These are phyloP conservation scores for Oikopleura dioica DNA, from an alignment of 23 tunicate genomes.

Conservation along the genomic window DNA sequence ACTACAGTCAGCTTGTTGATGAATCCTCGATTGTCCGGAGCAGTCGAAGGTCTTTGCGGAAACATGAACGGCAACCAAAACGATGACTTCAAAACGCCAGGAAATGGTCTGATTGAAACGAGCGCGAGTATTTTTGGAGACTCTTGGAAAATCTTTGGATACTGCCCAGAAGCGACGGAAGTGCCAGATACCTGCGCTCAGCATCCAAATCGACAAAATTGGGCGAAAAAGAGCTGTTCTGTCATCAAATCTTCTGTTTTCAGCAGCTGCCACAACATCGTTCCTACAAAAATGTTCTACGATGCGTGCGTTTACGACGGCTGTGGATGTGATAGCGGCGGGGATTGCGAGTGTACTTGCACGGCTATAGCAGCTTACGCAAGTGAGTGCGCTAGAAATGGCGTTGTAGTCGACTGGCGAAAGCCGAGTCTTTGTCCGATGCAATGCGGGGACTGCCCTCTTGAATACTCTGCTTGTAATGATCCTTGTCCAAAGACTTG, in stretches of 20 bases:
- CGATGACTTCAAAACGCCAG: conserved; percentile 21
- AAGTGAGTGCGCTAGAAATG: conserved; percentile 13
- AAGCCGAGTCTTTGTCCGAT: conserved; percentile 15
- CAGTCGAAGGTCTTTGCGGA: conserved; percentile 24
- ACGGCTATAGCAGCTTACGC: conserved; percentile 22
- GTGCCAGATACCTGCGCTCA: conserved; percentile 11
- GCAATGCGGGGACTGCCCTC: conserved; percentile 21
- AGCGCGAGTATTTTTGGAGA: conserved; percentile 15
- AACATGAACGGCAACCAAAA: conserved; percentile 18
- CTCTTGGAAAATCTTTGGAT: conserved; percentile 15
- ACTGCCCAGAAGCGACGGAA: conserved; percentile 3
- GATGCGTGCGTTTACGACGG: conserved; percentile 18
- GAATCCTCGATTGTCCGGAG: neutral
- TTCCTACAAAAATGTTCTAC: neutral
- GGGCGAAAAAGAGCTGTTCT: conserved; percentile 15
- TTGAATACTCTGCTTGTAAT: conserved; percentile 15
- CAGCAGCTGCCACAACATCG: conserved; percentile 4
- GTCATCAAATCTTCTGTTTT: conserved; percentile 15
- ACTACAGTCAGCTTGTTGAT: conserved; percentile 15
- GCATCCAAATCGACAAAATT: conserved; percentile 11
- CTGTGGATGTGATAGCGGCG: conserved; percentile 22
- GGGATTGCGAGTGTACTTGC: conserved; percentile 23
- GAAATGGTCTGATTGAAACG: conserved; percentile 18
- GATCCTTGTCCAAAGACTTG: conserved; percentile 22
- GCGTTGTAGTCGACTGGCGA: conserved; percentile 14